Conservation (phyloP, 2,888 invertebrate species). For the Lepeophtheirus nordmannii region DNA sequence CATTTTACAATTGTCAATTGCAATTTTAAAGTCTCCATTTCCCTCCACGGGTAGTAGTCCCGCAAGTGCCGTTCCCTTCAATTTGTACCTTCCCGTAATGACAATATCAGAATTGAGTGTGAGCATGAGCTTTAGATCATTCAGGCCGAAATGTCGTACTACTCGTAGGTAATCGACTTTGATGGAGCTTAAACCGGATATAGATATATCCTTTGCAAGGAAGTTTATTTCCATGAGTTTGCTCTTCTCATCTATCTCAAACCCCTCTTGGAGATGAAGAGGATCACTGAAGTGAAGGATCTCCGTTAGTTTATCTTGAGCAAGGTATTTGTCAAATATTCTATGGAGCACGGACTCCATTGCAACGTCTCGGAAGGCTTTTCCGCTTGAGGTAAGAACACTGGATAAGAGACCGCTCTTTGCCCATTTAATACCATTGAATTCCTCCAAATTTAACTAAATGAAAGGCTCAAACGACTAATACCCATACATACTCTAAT, state of each 20-base stretch:
- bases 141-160: slow-evolving; percentile 8
- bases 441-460: not conserved
- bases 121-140: slow-evolving; percentile 5
- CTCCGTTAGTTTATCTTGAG: not conserved
- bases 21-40: not conserved
- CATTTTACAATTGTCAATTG: not conserved
- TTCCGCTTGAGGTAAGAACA: not conserved
- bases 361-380: slow-evolving; percentile 6
- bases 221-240: not conserved
- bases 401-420: not conserved
- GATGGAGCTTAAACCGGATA: slow-evolving; percentile 5
- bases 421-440: not conserved
- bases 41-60: slow-evolving; percentile 7
- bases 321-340: not conserved
- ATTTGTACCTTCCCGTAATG: not conserved
- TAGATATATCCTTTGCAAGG: not conserved
- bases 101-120: not conserved
- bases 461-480: not conserved
- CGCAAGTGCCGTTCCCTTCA: slow-evolving; percentile 7
- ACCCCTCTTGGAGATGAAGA: not conserved
- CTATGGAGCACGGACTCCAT: not conserved
- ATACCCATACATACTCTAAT: too few species aligned
- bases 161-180: slow-evolving; percentile 1
- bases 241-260: not conserved
- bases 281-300: slow-evolving; percentile 5